phyloP scores from a whole-genome alignment of 2,888 invertebrate species.

The Drosophila nigritarsus region DNA sequence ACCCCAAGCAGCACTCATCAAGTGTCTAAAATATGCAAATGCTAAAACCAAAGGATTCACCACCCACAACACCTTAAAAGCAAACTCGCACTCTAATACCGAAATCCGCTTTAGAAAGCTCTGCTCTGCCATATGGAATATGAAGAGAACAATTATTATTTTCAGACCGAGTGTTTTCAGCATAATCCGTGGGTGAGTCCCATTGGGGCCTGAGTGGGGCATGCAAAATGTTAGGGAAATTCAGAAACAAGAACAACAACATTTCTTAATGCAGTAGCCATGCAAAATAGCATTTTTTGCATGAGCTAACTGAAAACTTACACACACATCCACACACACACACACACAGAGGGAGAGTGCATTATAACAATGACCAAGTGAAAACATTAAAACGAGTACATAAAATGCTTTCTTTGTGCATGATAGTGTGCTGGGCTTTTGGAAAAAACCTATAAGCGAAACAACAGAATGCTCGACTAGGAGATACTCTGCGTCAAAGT shows the following conservation, averaged over 20 bases:
- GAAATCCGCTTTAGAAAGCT: conserved; percentile 70
- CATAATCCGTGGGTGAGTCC: conserved; percentile 44
- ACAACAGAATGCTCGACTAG: conserved; percentile 4
- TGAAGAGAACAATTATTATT: conserved; percentile 71
- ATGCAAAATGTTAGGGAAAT: conserved; percentile 25
- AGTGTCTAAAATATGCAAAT: conserved; percentile 47
- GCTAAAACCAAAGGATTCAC: conserved; percentile 10
- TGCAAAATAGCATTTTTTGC: conserved; percentile 26
- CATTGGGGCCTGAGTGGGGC: conserved; percentile 13
- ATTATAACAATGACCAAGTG: conserved; percentile 75
- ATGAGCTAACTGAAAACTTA: conserved; percentile 26
- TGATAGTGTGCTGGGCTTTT: conserved; percentile 52
- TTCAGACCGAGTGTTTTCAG: conserved; percentile 58
- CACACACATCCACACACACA: conserved; percentile 16
- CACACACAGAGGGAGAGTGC: conserved; percentile 41
- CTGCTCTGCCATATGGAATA: conserved; percentile 53
- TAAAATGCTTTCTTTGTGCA: conserved; percentile 73
- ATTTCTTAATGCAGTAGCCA: conserved; percentile 45
- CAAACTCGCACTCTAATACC: conserved; percentile 46
- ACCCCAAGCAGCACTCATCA: conserved; percentile 2
- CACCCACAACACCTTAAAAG: conserved; percentile 14
- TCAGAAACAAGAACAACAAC: conserved; percentile 32
- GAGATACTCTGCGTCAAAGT: background rate
- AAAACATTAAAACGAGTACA: conserved; percentile 70
- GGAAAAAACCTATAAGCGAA: conserved; percentile 31